Base-by-base conservation (phyloP, 1,140 invertebrate species). In the Eumeta japonica region DNA sequence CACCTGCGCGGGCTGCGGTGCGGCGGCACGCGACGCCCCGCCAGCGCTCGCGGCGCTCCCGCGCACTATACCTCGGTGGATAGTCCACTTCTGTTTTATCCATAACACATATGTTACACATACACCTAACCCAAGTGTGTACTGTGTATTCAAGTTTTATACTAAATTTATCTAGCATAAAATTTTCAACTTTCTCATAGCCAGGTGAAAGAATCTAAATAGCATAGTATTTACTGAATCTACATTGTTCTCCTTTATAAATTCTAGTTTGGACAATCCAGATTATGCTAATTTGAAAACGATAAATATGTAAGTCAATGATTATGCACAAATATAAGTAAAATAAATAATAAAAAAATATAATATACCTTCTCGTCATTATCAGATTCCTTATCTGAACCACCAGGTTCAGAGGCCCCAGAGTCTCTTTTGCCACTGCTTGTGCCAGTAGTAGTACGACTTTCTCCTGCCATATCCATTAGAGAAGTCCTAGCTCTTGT, bases 401-500 rank as follows among this genome's bases (percentile, higher is more conserved):
- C 87, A 36, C 85, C 86, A 29, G 83, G 87, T 66, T 91, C 88
- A 28, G 87, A 90, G 35, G 83, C 85, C 60, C 87, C 87, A 3
- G 70, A 72, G 34, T 76, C 82, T 55, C 67, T 53, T 64, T 76
- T 79, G 70, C 70, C 73, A 51, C 64, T 68, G 52, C 76, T 77
- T 19, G 70, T 63, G 13, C 58, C 43, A 16, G 70, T 50, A 77
- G 83, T 50, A 86, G 75, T 77, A 82, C 90, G 61, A 27, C 62
- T 60, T 45, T 74, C 70, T 41, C 65, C 47, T n/a, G 64, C 66
- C 12, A 61, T 63, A 72, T 98, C 94, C 90, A 98, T 97, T 14
- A 96, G 75, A 58, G 92, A 97, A 32, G 88, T 93, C 31, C 92
- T 82, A 51, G 88, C 88, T 58, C 92, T 78, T 9, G 92, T 94